phyloP scores from a whole-genome alignment of 2,797 vertebrate genomes.

The Sebastes taczanowskii region DNA sequence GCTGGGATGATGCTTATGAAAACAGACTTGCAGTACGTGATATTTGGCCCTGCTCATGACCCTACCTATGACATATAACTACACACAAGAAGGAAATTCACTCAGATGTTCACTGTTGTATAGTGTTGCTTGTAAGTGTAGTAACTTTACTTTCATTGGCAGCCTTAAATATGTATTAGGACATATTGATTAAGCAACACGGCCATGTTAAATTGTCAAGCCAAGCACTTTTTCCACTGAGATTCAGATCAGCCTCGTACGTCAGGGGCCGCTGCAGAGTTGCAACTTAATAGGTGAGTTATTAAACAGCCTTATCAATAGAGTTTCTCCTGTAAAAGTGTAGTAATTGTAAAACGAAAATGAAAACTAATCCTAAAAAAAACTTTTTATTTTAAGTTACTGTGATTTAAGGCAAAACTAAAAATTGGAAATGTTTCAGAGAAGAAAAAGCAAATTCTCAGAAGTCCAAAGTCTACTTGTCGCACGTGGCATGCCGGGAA shows the following conservation, averaged over 20 bases:
- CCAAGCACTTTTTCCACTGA: conserved; percentile 8
- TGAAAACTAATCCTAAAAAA: not conserved
- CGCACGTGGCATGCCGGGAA: not conserved
- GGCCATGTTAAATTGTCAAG: conserved; percentile 19
- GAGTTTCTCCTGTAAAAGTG: not conserved
- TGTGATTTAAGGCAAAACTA: not conserved
- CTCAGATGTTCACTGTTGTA: not conserved
- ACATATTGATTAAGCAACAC: conserved; percentile 32
- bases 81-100: not conserved
- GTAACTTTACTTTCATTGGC: conserved; percentile 22
- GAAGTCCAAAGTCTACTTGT: conserved; percentile 48
- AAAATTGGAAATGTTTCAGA: not conserved
- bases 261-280: not conserved
- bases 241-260: conserved; percentile 16
- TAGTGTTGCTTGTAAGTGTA: not conserved
- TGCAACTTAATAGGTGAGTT: conserved; percentile 48
- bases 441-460: not conserved
- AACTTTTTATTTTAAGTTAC: not conserved
- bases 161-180: conserved; percentile 46
- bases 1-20: conserved; percentile 26
- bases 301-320: conserved; percentile 42
- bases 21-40: not conserved
- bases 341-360: not conserved
- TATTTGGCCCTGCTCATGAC: not conserved
- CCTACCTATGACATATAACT: conserved; percentile 5